Conservation (phyloP, 2,888 invertebrate species). For the Ypsolopha sequella region DNA sequence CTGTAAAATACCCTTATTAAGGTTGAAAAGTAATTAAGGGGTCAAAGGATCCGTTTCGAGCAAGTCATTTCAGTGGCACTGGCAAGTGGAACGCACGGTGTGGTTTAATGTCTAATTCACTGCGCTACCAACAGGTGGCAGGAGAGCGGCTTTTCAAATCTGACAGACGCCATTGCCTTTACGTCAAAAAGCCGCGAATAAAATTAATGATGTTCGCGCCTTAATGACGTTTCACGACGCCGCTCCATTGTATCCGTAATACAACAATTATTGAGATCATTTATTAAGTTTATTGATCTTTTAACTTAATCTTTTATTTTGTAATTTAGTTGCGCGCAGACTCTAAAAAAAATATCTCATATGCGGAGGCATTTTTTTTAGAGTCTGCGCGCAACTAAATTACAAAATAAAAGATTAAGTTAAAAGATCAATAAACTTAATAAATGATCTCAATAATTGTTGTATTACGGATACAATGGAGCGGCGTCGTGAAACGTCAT, state of each 20-base stretch:
- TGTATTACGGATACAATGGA: conserved; percentile 70
- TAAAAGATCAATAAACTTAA: conserved; percentile 72
- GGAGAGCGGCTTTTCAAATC: conserved; percentile 62
- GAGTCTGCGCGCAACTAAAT: conserved; percentile 67
- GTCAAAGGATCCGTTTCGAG: conserved; percentile 18
- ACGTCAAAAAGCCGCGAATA: conserved; percentile 69
- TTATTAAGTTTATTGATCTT: conserved; percentile 72
- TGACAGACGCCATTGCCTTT: conserved; percentile 69
- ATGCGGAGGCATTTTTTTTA: conserved; percentile 66
- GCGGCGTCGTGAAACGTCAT: conserved; percentile 69
- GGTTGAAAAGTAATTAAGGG: neutral
- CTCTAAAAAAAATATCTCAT: conserved; percentile 66
- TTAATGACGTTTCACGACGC: conserved; percentile 69
- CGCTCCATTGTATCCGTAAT: conserved; percentile 70
- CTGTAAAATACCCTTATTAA: neutral
- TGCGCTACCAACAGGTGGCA: conserved; percentile 64
- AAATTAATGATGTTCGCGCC: conserved; percentile 70
- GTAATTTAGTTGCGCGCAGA: conserved; percentile 69
- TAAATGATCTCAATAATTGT: conserved; percentile 72
- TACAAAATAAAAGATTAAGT: conserved; percentile 72
- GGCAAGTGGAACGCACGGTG: neutral
- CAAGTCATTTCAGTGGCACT: conserved; percentile 60
- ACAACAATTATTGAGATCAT: conserved; percentile 72
- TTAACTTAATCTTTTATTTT: conserved; percentile 72
- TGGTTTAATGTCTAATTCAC: conserved; percentile 1